Base-by-base conservation (phyloP, 1,140 invertebrate genomes). In the Euglossa dilemma region DNA sequence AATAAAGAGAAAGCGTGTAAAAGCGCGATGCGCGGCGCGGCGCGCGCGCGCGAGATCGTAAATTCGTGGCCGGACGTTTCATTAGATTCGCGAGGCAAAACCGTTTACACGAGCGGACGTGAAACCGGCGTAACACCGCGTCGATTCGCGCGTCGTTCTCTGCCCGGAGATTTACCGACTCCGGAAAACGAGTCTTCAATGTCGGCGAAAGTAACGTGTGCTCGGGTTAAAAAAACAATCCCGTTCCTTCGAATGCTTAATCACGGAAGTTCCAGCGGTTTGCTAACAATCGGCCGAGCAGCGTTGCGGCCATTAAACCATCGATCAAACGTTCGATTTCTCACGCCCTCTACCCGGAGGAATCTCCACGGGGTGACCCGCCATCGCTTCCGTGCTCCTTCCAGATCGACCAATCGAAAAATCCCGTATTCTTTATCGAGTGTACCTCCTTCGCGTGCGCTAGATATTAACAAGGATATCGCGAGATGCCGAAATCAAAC, bases 131-230 rank as follows among this genome's bases (percentile, higher is more conserved):
- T 25, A 57, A n/a, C 43, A 56, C 23, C 25, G 59, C 47, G 36
- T 66, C 75, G 67, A 47, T 74, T 63, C 59, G 57, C 69, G 45
- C 50, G 23, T 67, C 64, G 61, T 78, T 54, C 57, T 28, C 20
- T 52, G 3, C 8, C 54, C n/a, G n/a, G n/a, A 45, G 64, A 83
- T 83, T 77, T 77, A 83, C 74, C 25, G n/a, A 23, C 57, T 45
- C 56, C 74, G 74, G 80, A 56, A 80, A 80, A 74, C 79, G 50
- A 43, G 18, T 2, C 25, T 43, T 43, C 79, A 57, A 75, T 66
- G 50, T 57, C 72, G 9, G 72, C 61, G 71, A 81, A 75, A 80
- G 71, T 57, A 75, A 59, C 57, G 43, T 28, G 64, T 28, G 73
- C 18, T 11, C 73, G n/a, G 8, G 28, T 52, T n/a, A 50, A 67